Evolutionary conservation across 2,113 vertebrate genomes (phyloP).

Genomic region (Chascanopsetta lugubris): DNA sequence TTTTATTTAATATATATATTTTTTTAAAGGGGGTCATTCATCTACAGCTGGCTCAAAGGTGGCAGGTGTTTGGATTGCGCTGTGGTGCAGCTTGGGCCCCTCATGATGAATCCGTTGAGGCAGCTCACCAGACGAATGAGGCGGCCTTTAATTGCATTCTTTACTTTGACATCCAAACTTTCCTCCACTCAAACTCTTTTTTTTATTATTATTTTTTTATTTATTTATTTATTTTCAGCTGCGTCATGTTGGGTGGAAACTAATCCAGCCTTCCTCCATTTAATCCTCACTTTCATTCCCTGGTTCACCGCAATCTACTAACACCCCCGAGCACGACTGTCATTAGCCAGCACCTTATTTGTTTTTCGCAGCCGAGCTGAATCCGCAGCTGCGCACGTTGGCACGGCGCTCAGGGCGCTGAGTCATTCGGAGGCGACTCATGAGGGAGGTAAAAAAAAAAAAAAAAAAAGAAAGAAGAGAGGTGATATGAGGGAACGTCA

Average conservation of each 20-base stretch:
- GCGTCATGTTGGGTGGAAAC: neutral
- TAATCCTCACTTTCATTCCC: constrained; percentile 18
- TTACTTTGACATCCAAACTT: constrained; percentile 24
- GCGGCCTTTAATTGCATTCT: constrained; percentile 26
- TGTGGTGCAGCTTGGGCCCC: neutral
- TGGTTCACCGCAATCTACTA: constrained; percentile 17
- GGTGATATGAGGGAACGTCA: constrained; percentile 35
- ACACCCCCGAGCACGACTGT: constrained; percentile 19
- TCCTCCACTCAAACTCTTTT: neutral
- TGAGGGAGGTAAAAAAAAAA: constrained; percentile 12
- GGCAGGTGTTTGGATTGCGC: no score
- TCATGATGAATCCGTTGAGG: constrained; percentile 11
- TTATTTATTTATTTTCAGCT: no score
- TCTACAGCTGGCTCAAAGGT: neutral
- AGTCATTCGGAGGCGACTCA: constrained; percentile 50
- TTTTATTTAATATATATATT: constrained; percentile 5
- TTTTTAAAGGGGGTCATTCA: constrained; percentile 53
- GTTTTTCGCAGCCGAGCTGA: constrained; percentile 24
- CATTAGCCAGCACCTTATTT: constrained; percentile 14
- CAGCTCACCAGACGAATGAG: neutral
- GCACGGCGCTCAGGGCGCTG: constrained; percentile 18
- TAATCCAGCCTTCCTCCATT: neutral
- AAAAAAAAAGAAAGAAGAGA: no score
- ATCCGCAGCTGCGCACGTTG: constrained; percentile 23
- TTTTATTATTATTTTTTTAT: no score